These are phyloP conservation scores for Ciona savignyi DNA, from an alignment of 23 tunicate species.

Conservation along the genomic window DNA sequence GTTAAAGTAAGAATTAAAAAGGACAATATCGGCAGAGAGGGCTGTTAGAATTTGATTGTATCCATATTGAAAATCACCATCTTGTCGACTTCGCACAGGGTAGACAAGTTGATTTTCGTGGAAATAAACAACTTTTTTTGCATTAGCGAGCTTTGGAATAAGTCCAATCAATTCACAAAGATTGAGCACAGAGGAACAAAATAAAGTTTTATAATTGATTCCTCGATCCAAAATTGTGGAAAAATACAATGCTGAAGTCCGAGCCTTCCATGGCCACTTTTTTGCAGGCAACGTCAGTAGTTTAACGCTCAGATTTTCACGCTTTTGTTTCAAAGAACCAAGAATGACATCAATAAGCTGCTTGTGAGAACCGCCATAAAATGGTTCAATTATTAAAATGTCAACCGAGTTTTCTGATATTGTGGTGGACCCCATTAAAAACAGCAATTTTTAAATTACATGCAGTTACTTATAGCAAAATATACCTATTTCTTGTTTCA, in stretches of 20 bases:
- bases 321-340: not conserved
- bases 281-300: slow-evolving; percentile 65
- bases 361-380: slow-evolving; percentile 94
- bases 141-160: slow-evolving; percentile 14
- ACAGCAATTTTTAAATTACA: not conserved
- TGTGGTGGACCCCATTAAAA: not conserved
- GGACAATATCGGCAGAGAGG: slow-evolving; percentile 65
- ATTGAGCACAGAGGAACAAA: slow-evolving; percentile 69
- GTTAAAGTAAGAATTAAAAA: slow-evolving; percentile 71
- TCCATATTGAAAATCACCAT: slow-evolving; percentile 82
- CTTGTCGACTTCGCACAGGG: slow-evolving; percentile 64
- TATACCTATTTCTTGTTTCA: not conserved
- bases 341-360: slow-evolving; percentile 46
- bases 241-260: slow-evolving; percentile 58
- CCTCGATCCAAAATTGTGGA: slow-evolving; percentile 21
- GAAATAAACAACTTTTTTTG: slow-evolving; percentile 80
- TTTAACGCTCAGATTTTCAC: slow-evolving; percentile 10
- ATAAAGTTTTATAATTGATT: slow-evolving; percentile 28
- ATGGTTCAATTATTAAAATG: slow-evolving; percentile 57
- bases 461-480: not conserved
- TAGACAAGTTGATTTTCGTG: slow-evolving; percentile 97
- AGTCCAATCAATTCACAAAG: slow-evolving; percentile 68
- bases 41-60: slow-evolving; percentile 85
- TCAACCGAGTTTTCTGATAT: not conserved
- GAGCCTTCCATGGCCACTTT: slow-evolving; percentile 95